Percentiles rank a stretch among this genome's conserved stretches.
phyloP scores from a whole-genome alignment of 2,113 vertebrate genomes.

The Grantiella picta region DNA sequence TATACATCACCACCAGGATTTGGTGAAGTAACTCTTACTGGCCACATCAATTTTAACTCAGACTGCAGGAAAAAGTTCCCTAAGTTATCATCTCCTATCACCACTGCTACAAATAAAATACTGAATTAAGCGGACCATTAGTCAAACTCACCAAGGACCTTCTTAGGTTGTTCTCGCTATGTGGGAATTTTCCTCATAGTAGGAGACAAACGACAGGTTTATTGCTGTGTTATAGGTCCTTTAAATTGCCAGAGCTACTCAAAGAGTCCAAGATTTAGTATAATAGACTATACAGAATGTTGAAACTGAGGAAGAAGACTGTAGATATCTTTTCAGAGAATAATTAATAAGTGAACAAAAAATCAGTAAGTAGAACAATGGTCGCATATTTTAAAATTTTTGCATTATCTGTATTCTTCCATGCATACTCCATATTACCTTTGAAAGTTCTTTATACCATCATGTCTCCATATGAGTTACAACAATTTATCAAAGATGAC shows the following conservation, averaged over 20 bases:
- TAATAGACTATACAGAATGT: background rate
- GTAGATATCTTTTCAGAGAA: background rate
- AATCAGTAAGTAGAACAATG: background rate
- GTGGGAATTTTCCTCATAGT: background rate
- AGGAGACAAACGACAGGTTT: background rate
- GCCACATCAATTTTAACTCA: background rate
- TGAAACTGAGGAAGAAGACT: background rate
- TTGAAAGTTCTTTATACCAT: background rate
- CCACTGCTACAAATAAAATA: background rate
- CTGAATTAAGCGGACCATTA: background rate
- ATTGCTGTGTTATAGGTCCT: background rate
- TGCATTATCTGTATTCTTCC: background rate
- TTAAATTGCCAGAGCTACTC: background rate
- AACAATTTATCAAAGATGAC: background rate
- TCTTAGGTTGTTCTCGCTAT: background rate
- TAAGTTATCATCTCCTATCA: background rate
- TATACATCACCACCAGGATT: background rate
- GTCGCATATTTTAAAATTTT: background rate
- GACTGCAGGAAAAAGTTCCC: background rate
- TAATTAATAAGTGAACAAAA: background rate
- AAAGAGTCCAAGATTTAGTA: background rate
- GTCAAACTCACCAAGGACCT: background rate
- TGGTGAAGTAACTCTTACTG: background rate
- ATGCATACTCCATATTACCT: background rate
- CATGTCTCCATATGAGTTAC: background rate